Evolutionary conservation across 2,797 vertebrate species (phyloP), one percentile per base, ranked within the genome.

Genomic region (Atherinosoma microstoma): DNA sequence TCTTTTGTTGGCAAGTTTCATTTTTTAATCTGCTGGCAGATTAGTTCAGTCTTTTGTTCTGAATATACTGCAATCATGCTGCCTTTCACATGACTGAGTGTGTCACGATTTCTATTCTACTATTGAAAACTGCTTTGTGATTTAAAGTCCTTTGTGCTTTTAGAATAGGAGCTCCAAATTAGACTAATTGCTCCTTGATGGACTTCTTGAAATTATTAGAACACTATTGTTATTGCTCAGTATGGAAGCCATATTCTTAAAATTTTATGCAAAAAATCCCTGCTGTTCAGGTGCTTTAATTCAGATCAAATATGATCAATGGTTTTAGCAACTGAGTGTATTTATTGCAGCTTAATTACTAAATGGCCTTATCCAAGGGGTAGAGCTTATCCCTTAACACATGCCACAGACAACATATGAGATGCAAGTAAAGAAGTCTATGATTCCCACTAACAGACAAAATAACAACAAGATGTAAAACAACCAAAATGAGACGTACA

Each of bases 31-130:
- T 76, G 51, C 71, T 36, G 66, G 68, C 79, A 88, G 87, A 91
- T 88, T 84, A 87, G 83, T 89, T 74, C 12, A 24, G 58, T 80
- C 83, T 83, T 92, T 91, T 91, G 87, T 93, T 92, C 84, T 78
- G 34, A 56, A 47, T 71, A 60, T 81, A 80, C 80, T 84, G 79
- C 79, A 73, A 78, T 70, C 65, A 22, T 29, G 35, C 76, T 67
- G 81, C 71, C 79, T 89, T 87, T 91, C 84, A 84, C 82, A 84
- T 51, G 70, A 79, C 78, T 81, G 76, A 84, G 69, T 84, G 84
- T 85, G 82, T 79, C 73, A 36, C 75, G 73, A 75, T 91, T 86
- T 88, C 59, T 85, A 85, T 86, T 87, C 82, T 83, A 82, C 80
- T 45, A 66, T 73, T 84, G 83, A 76, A 82, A 82, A 86, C 77